Base-by-base conservation (phyloP, 1,140 invertebrate species). In the Reticulitermes speratus region DNA sequence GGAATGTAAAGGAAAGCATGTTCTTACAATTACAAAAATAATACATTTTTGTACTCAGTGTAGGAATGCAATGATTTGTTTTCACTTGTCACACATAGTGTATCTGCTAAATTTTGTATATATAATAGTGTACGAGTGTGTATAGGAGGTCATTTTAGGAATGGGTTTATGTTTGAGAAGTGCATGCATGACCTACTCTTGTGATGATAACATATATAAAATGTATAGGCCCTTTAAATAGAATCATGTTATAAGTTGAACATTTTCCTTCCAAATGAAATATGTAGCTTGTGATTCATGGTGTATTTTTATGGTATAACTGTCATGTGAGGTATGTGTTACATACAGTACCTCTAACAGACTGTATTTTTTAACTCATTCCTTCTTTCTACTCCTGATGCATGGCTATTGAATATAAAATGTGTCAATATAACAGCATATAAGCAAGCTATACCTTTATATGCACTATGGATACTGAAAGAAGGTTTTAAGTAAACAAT, bases 351-450 rank as follows among this genome's bases (percentile, higher is more conserved):
- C n/a, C n/a, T n/a, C 25, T 48, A 30, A 84, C 45, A 55, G 55
- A 14, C 44, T 48, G 45, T 48, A 30, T 23, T 23, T 52, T 48
- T 45, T 6, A 84, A n/a, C 45, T 52, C 23, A 9, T 55, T 84
- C 30, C 32, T 55, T 84, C 30, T 45, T 84, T 84, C 30, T 25
- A 32, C n/a, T 84, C 30, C n/a, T 84, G 44, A 52, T 59, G 83
- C 83, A 84, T 52, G 83, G n/a, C 19, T 30, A 44, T 7, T 84
- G 30, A 52, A n/a, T 84, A 48, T 55, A 59, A n/a, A 84, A 52
- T n/a, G 14, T 52, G n/a, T 52, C 8, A 12, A 69, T n/a, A n/a
- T 30, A 69, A 65, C 6, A 65, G 16, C 16, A 25, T 65, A 23
- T 23, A 21, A 23, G 19, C 16, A 21, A 23, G 25, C 16, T 21